phyloP scores from a whole-genome alignment of 1,140 invertebrate species.

The Drosophila quadrilineata region DNA sequence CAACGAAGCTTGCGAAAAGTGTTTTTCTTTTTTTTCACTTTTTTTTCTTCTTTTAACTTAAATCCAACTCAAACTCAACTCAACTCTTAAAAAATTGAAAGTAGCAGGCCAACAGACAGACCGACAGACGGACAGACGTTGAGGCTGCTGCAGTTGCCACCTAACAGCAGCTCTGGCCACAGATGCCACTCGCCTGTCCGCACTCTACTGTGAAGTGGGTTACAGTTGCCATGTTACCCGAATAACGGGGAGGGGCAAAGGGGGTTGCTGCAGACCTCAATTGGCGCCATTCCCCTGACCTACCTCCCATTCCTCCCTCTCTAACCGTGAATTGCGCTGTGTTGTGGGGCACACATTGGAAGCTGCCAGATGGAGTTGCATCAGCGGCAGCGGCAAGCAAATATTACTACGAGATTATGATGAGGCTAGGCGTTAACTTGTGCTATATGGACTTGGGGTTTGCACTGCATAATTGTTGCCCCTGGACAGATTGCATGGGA shows the following conservation, averaged over 20 bases:
- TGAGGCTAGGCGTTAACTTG: no score
- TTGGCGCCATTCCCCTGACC: conserved; percentile 22
- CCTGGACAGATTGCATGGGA: no score
- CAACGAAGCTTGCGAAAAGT: conserved; percentile 72
- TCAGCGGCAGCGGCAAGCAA: no score
- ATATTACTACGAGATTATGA: no score
- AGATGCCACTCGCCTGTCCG: conserved; percentile 37
- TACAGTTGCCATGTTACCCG: conserved; percentile 31
- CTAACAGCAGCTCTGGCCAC: conserved; percentile 31
- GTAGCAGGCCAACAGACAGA: no score
- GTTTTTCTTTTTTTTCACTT: conserved; percentile 50
- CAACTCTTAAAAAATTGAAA: conserved; percentile 48
- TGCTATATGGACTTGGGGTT: no score
- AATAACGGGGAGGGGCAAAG: conserved; percentile 18
- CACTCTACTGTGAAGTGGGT: conserved; percentile 71
- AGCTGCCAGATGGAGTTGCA: no score
- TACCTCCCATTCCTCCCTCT: background rate
- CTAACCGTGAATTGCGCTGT: conserved; percentile 19
- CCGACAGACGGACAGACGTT: no score
- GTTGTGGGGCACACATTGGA: background rate
- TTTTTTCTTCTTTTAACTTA: no score
- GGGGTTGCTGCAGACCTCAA: conserved; percentile 18
- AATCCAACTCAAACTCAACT: background rate
- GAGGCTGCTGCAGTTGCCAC: conserved; percentile 35
- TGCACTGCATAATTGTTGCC: no score